A percentile compares a stretch with the other conserved stretches of the same genome.
These are phyloP conservation scores for Calameuta pallipes DNA, from an alignment of 2,888 invertebrate genomes.

Conservation along the genomic window DNA sequence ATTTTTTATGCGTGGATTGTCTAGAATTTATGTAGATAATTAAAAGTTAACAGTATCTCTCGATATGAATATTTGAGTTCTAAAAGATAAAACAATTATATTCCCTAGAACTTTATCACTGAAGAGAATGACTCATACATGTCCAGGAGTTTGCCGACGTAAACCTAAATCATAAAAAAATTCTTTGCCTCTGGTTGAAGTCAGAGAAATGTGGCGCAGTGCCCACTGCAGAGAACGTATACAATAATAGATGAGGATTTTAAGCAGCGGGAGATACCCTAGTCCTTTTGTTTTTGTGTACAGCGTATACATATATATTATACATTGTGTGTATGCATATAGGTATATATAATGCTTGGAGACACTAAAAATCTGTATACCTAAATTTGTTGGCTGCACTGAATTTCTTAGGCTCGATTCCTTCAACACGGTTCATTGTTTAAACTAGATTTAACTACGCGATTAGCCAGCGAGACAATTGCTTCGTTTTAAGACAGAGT, in stretches of 20 bases:
- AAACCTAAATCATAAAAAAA: not conserved
- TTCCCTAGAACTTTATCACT: not conserved
- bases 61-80: not conserved
- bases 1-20: not conserved
- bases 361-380: not conserved
- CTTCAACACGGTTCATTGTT: too few relatives aligned
- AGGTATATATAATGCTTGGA: not conserved
- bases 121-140: not conserved
- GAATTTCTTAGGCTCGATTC: not conserved
- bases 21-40: not conserved
- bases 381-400: not conserved
- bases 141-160: not conserved
- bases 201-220: not conserved
- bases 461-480: too few relatives aligned
- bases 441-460: too few relatives aligned
- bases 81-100: not conserved
- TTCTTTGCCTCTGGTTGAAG: not conserved
- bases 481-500: too few relatives aligned
- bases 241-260: constrained; percentile 11
- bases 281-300: not conserved
- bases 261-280: not conserved
- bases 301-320: not conserved
- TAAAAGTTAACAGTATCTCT: not conserved
- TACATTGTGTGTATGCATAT: not conserved
- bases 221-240: constrained; percentile 11